phyloP scores from a whole-genome alignment of 2,888 invertebrate genomes.

The Papilio gigon region DNA sequence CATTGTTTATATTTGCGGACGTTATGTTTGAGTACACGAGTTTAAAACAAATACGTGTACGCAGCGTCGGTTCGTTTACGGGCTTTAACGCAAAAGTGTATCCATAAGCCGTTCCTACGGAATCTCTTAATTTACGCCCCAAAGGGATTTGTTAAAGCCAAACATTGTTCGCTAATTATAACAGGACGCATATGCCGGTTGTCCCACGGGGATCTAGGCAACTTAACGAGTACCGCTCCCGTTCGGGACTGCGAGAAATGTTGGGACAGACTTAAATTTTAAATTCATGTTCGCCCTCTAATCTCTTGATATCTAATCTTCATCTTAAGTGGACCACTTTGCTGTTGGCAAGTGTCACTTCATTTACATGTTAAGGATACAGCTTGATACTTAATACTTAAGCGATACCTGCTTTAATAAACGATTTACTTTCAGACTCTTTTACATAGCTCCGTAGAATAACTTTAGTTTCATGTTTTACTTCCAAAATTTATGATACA shows the following conservation, averaged over 20 bases:
- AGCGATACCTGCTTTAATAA: background rate
- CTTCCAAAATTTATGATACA: too few relatives aligned
- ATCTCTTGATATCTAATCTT: constrained; percentile 17
- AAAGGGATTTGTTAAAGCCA: constrained; percentile 81
- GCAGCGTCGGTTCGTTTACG: constrained; percentile 52
- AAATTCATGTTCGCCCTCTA: constrained; percentile 39
- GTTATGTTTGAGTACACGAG: background rate
- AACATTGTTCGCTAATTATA: constrained; percentile 83
- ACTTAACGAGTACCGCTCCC: constrained; percentile 66
- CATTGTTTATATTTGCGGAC: background rate
- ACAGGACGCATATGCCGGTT: constrained; percentile 74
- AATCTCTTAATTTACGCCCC: constrained; percentile 83
- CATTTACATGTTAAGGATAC: constrained; percentile 1
- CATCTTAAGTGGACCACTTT: constrained; percentile 7
- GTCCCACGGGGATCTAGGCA: constrained; percentile 76
- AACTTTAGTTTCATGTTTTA: too few relatives aligned
- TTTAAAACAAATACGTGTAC: constrained; percentile 54
- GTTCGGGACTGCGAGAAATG: constrained; percentile 48
- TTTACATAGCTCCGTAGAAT: background rate
- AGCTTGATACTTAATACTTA: background rate
- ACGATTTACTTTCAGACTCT: background rate
- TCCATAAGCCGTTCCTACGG: constrained; percentile 54
- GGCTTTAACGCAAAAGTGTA: constrained; percentile 67
- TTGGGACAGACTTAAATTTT: constrained; percentile 39
- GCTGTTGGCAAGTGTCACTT: constrained; percentile 9